Evolutionary conservation across 2,113 vertebrate genomes (phyloP).

Genomic region (Corythoichthys intestinalis): DNA sequence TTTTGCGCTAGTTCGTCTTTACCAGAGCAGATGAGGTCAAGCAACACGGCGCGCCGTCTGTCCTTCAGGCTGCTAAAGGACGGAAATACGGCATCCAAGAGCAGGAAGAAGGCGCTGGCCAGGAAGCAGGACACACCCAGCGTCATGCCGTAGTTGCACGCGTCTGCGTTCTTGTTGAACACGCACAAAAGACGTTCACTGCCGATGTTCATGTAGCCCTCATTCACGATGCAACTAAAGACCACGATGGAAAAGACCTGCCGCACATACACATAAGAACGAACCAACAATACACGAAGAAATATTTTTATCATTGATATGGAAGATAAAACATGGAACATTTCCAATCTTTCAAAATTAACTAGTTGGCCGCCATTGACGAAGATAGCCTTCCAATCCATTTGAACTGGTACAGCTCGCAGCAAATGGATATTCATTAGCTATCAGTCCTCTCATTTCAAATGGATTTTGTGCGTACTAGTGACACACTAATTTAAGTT

Average conservation of each 20-base stretch:
- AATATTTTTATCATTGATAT: no score
- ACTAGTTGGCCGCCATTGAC: no score
- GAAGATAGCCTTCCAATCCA: no score
- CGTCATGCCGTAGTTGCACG: conserved; percentile 89
- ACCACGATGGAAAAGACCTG: conserved; percentile 97
- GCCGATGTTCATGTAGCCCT: conserved; percentile 89
- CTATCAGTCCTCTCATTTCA: no score
- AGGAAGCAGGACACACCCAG: conserved; percentile 89
- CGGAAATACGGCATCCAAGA: conserved; percentile 89
- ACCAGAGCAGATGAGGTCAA: conserved; percentile 93
- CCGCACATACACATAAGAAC: background rate
- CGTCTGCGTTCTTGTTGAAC: conserved; percentile 88
- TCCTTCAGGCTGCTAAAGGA: conserved; percentile 93
- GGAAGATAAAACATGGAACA: background rate
- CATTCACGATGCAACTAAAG: conserved; percentile 91
- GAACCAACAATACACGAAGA: no score
- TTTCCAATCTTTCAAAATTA: no score
- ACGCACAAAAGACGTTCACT: conserved; percentile 82
- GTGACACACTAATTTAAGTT: no score
- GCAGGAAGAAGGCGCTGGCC: conserved; percentile 82
- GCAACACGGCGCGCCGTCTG: conserved; percentile 82
- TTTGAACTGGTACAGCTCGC: no score
- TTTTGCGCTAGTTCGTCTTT: conserved; percentile 5
- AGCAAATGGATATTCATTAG: no score
- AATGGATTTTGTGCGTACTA: no score